These are phyloP conservation scores for Zoanthus gigantus DNA, from an alignment of 92 coral and sea anemone genomes.

Conservation along the genomic window DNA sequence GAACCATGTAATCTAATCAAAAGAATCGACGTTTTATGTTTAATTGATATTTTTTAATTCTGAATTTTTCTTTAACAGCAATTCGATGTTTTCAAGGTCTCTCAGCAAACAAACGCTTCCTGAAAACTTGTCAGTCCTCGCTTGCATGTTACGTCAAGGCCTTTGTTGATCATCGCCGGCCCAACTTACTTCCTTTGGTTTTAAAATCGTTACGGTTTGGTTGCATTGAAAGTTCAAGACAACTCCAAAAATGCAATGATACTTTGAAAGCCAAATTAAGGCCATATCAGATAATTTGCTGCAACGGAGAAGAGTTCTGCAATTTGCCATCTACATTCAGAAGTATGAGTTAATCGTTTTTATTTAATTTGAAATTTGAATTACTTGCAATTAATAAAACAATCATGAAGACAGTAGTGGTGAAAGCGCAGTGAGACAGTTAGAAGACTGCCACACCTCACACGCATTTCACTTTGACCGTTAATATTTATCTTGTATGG, in stretches of 20 bases:
- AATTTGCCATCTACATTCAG: constrained; percentile 59
- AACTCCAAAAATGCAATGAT: neutral
- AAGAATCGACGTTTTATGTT: too few species aligned
- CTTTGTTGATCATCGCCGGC: neutral
- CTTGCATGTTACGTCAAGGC: constrained; percentile 39
- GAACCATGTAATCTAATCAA: too few species aligned
- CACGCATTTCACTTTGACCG: too few species aligned
- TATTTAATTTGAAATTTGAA: neutral
- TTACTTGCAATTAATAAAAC: neutral
- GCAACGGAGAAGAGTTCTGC: constrained; percentile 56
- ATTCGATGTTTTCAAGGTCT: constrained; percentile 43
- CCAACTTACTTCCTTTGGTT: neutral
- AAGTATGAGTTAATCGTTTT: constrained; percentile 28
- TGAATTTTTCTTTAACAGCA: neutral
- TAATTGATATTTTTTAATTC: neutral
- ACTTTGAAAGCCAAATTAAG: neutral
- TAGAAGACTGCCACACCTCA: too few species aligned
- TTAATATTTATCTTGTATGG: too few species aligned
- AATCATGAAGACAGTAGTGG: too few species aligned
- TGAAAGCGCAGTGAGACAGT: too few species aligned
- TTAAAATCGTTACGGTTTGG: constrained; percentile 50
- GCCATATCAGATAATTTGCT: constrained; percentile 37
- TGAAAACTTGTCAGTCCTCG: constrained; percentile 28
- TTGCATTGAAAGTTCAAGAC: constrained; percentile 46
- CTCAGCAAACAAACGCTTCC: neutral